Conservation (phyloP, 1,140 invertebrate species). For the Cylas formicarius region DNA sequence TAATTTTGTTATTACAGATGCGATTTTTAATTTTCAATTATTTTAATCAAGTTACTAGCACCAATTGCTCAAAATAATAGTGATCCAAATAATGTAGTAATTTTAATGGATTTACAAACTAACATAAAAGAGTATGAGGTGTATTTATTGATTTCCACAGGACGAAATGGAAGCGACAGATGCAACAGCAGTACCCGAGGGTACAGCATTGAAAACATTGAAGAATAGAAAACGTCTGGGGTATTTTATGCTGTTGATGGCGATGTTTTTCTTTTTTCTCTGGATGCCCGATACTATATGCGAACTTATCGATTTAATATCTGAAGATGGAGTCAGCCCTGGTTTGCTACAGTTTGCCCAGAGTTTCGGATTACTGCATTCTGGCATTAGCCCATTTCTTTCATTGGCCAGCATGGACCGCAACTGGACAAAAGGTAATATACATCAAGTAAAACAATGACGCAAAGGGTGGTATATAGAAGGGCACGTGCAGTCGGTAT, state of each 20-base stretch:
- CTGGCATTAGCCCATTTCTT: conserved; percentile 9
- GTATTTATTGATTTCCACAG: too few species aligned
- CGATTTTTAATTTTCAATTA: too few species aligned
- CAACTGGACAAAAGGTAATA: conserved; percentile 16
- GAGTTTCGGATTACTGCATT: conserved; percentile 12
- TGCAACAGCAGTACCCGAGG: not conserved
- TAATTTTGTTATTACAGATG: too few species aligned
- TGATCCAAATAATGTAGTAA: too few species aligned
- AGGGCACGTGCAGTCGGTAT: too few species aligned
- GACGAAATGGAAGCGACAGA: conserved; percentile 6
- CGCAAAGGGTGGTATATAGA: too few species aligned
- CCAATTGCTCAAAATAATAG: too few species aligned
- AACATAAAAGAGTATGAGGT: too few species aligned
- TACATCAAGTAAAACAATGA: too few species aligned
- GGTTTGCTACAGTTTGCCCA: conserved; percentile 4
- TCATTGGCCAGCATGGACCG: conserved; percentile 13
- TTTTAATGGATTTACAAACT: too few species aligned
- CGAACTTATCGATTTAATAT: not conserved
- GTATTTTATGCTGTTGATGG: conserved; percentile 14
- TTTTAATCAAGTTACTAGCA: too few species aligned
- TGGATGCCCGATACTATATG: conserved; percentile 11
- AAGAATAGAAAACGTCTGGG: conserved; percentile 7
- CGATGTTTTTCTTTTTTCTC: conserved; percentile 7
- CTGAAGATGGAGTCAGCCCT: not conserved
- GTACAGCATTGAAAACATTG: conserved; percentile 4